Conservation (phyloP, 2,888 invertebrate species). For the Elmis aenea region DNA sequence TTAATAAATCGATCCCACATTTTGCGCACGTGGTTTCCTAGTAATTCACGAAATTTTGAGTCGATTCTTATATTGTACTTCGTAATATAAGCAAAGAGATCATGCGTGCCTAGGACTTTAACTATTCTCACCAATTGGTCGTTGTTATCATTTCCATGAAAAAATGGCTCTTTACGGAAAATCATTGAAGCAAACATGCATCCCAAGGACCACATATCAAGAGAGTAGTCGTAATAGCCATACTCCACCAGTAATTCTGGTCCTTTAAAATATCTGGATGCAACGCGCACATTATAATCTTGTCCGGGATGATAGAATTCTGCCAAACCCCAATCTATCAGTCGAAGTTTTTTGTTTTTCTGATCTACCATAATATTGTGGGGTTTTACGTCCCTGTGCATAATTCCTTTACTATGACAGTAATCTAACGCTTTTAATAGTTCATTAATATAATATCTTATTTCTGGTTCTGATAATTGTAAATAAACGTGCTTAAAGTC, state of each 20-base stretch:
- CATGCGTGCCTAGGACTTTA: slow-evolving; percentile 40
- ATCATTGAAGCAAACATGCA: slow-evolving; percentile 46
- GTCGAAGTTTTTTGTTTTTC: slow-evolving; percentile 34
- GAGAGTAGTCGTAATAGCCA: slow-evolving; percentile 43
- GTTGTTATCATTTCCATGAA: slow-evolving; percentile 41
- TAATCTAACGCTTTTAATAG: slow-evolving; percentile 45
- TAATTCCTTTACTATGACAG: slow-evolving; percentile 44
- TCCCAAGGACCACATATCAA: slow-evolving; percentile 46
- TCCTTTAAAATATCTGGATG: slow-evolving; percentile 44
- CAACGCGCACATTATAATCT: slow-evolving; percentile 44
- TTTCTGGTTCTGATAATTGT: slow-evolving; percentile 40
- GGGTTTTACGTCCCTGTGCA: slow-evolving; percentile 46
- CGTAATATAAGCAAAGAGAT: slow-evolving; percentile 36
- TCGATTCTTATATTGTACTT: slow-evolving; percentile 41
- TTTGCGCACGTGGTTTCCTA: slow-evolving; percentile 38
- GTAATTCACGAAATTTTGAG: slow-evolving; percentile 27
- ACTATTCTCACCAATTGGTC: slow-evolving; percentile 43
- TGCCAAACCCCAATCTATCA: slow-evolving; percentile 46
- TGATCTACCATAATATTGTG: slow-evolving; percentile 44
- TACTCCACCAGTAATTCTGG: slow-evolving; percentile 44
- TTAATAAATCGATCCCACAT: slow-evolving; percentile 43
- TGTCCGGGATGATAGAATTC: slow-evolving; percentile 45
- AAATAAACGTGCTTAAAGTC: slow-evolving; percentile 44
- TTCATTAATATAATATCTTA: slow-evolving; percentile 46
- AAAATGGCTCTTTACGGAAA: slow-evolving; percentile 44